These are phyloP conservation scores for Pygoscelis antarcticus DNA, from an alignment of 2,113 vertebrate species.

Conservation along the genomic window DNA sequence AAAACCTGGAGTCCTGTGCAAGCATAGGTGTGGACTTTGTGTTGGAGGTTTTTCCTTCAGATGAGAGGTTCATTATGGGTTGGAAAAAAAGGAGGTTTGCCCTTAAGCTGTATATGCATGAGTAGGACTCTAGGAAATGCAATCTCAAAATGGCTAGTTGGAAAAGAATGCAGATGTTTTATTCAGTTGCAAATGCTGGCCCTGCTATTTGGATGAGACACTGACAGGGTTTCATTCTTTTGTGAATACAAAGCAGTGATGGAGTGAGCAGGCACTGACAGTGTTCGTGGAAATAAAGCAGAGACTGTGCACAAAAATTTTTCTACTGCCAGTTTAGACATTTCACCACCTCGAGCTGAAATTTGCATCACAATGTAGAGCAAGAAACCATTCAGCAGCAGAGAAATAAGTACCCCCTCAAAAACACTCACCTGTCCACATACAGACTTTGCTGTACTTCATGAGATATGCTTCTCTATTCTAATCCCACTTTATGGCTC, in stretches of 20 bases:
- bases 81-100: neutral
- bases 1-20: neutral
- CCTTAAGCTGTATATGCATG: rapidly evolving
- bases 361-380: constrained; percentile 7
- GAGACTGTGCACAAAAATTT: neutral
- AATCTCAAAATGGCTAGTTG: neutral
- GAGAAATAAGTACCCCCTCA: neutral
- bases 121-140: neutral
- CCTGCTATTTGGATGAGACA: neutral
- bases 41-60: neutral
- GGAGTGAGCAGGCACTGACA: neutral
- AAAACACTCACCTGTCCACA: neutral
- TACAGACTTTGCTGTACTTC: neutral
- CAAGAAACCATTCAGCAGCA: neutral
- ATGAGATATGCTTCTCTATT: neutral
- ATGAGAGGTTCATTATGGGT: neutral
- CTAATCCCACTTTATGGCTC: neutral
- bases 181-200: neutral
- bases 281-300: neutral
- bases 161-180: constrained; percentile 14
- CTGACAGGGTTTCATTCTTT: neutral
- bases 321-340: neutral
- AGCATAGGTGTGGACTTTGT: neutral
- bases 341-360: neutral
- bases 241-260: neutral